phyloP scores from a whole-genome alignment of 37 sponge, comb jelly and placozoan genomes.

The Ianthella basta region DNA sequence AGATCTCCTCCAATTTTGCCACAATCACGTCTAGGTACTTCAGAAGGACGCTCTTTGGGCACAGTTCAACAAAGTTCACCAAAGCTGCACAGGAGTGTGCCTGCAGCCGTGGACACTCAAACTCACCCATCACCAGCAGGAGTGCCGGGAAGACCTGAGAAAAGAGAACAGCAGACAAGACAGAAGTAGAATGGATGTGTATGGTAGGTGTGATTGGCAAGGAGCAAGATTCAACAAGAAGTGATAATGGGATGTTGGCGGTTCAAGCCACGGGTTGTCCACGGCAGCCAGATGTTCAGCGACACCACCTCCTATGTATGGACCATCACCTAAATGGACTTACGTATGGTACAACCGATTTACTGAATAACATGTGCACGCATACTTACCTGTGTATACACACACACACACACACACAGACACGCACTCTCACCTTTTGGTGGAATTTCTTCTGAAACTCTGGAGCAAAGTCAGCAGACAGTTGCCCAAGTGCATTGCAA shows the following conservation, averaged over 20 bases:
- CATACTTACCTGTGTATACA: not conserved
- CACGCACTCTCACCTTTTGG: constrained; percentile 57
- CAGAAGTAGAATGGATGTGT: too few relatives aligned
- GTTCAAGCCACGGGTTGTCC: too few relatives aligned
- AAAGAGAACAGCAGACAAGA: not conserved
- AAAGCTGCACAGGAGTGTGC: constrained; percentile 95
- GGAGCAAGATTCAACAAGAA: too few relatives aligned
- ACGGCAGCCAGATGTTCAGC: too few relatives aligned
- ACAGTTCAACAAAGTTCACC: constrained; percentile 91
- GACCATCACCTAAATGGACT: too few relatives aligned
- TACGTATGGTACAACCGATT: too few relatives aligned
- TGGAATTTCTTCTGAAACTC: constrained; percentile 89
- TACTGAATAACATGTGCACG: not conserved
- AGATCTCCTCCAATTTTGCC: constrained; percentile 65
- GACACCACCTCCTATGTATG: too few relatives aligned
- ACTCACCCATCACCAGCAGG: constrained; percentile 82
- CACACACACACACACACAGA: not conserved
- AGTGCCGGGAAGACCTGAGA: constrained; percentile 89
- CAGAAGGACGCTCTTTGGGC: constrained; percentile 81
- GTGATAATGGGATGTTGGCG: too few relatives aligned
- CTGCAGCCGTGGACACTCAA: constrained; percentile 87
- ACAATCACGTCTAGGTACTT: constrained; percentile 78
- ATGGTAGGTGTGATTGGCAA: too few relatives aligned
- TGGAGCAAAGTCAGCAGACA: constrained; percentile 92
- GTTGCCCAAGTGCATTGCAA: constrained; percentile 96